A percentile compares a stretch with the other conserved stretches of the same genome.
Conservation (phyloP, 1,140 invertebrate species). For the Sycobia sp. region DNA sequence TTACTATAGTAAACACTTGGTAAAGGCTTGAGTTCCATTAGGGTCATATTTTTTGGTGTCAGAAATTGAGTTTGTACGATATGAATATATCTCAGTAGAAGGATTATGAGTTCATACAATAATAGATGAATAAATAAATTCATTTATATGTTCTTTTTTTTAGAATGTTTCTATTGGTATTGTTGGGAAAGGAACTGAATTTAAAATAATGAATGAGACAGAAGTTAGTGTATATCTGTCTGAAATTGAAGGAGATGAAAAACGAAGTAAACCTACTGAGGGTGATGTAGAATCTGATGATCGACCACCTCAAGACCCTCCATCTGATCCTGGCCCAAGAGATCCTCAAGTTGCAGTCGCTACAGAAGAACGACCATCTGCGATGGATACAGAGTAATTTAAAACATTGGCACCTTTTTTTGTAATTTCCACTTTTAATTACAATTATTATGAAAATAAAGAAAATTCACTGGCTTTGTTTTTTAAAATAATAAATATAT, state of each 20-base stretch:
- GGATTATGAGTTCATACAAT: neutral
- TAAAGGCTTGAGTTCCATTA: too few relatives aligned
- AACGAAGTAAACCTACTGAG: constrained; percentile 65
- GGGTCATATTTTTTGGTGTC: too few relatives aligned
- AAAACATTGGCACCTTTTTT: constrained; percentile 30
- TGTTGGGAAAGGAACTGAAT: constrained; percentile 81
- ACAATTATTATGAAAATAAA: constrained; percentile 41
- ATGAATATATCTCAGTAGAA: too few relatives aligned
- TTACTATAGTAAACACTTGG: too few relatives aligned
- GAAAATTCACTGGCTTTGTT: constrained; percentile 17
- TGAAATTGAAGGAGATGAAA: constrained; percentile 76
- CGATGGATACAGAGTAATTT: constrained; percentile 68
- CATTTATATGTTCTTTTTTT: constrained; percentile 36
- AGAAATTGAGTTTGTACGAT: too few relatives aligned
- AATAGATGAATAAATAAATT: too few relatives aligned
- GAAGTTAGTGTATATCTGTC: constrained; percentile 72
- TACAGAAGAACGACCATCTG: constrained; percentile 38
- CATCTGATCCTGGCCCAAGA: constrained; percentile 52
- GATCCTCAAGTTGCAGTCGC: constrained; percentile 60
- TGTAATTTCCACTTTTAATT: constrained; percentile 41
- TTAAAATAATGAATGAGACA: constrained; percentile 82
- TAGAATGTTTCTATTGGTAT: constrained; percentile 92
- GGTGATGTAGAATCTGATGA: constrained; percentile 49
- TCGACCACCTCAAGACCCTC: constrained; percentile 56
- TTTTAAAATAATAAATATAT: constrained; percentile 19